Conservation (phyloP, 2,888 invertebrate species). For the Apamea epomidion region DNA sequence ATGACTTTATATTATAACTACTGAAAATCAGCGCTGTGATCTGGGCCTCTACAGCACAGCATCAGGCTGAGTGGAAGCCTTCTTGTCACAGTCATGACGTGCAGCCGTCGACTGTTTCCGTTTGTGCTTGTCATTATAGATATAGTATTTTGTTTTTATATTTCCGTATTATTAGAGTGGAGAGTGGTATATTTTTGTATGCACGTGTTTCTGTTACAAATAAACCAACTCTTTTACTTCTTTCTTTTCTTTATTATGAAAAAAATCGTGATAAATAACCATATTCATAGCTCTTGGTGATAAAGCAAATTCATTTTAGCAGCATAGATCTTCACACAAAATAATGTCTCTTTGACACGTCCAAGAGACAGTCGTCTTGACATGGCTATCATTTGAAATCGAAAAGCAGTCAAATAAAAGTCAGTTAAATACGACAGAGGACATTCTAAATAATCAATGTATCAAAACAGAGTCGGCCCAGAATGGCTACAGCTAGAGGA, state of each 20-base stretch:
- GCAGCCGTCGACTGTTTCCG: background rate
- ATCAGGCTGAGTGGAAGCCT: background rate
- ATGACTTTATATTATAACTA: background rate
- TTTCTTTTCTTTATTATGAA: background rate
- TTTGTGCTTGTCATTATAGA: background rate
- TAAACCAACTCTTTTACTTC: background rate
- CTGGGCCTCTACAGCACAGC: background rate
- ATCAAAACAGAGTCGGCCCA: background rate
- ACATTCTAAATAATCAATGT: background rate
- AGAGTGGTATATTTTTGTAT: too few relatives aligned
- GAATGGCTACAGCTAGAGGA: background rate
- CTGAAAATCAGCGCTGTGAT: background rate
- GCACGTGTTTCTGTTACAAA: background rate
- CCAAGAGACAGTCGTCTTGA: background rate
- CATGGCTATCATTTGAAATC: background rate
- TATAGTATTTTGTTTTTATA: too few relatives aligned
- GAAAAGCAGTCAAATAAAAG: background rate
- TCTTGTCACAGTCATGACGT: background rate
- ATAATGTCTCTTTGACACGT: background rate
- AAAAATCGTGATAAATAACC: background rate
- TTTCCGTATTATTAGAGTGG: background rate
- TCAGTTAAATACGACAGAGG: background rate
- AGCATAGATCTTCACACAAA: background rate
- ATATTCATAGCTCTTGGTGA: background rate
- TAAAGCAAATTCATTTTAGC: background rate